phyloP scores from a whole-genome alignment of 2,113 vertebrate species.

The Nothobranchius furzeri region DNA sequence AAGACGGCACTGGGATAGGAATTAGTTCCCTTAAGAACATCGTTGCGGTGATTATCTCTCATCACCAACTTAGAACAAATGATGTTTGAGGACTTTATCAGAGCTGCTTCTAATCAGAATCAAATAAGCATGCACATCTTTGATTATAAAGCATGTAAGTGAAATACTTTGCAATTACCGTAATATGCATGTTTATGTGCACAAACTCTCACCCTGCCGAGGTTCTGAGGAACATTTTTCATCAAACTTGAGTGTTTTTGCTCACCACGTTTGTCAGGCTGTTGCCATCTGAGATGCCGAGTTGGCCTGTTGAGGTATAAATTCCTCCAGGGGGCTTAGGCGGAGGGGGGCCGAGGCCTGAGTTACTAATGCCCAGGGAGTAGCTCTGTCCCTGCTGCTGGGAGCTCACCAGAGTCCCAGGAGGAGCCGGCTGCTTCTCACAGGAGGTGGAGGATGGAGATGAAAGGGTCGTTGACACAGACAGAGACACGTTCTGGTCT shows the following conservation, averaged over 20 bases:
- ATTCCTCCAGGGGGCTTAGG: conserved; percentile 66
- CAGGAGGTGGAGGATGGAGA: conserved; percentile 42
- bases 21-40: conserved; percentile 46
- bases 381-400: conserved; percentile 76
- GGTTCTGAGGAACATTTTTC: too few species aligned
- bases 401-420: conserved; percentile 68
- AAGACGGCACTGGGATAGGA: conserved; percentile 41
- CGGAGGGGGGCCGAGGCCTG: conserved; percentile 70
- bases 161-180: too few species aligned
- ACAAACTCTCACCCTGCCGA: too few species aligned
- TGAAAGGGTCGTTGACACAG: conserved; percentile 40
- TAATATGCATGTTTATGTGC: too few species aligned
- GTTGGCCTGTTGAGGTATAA: conserved; percentile 60
- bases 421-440: conserved; percentile 79
- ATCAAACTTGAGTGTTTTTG: neutral
- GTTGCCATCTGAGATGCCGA: conserved; percentile 66
- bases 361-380: conserved; percentile 75
- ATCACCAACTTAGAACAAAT: conserved; percentile 22
- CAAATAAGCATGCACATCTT: too few species aligned
- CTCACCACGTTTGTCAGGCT: conserved; percentile 76
- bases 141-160: too few species aligned
- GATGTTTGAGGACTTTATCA: conserved; percentile 3
- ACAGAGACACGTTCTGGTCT: conserved; percentile 67
- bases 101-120: conserved; percentile 17
- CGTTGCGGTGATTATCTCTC: conserved; percentile 52